phyloP scores from a whole-genome alignment of 2,113 vertebrate genomes.

The Loxodonta africana region DNA sequence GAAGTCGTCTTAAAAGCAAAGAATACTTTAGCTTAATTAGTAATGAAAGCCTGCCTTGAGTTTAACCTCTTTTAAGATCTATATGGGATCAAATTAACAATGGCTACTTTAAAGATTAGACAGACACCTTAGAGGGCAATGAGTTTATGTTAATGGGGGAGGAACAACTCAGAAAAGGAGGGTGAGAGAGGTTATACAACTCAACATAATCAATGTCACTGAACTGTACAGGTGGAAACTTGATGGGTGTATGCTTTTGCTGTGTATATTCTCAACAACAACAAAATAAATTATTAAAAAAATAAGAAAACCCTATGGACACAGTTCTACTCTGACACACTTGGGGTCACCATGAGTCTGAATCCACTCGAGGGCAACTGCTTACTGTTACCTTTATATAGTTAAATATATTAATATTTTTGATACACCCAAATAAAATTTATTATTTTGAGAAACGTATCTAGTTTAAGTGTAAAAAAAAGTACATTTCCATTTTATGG shows the following conservation, averaged over 20 bases:
- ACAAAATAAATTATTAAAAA: neutral
- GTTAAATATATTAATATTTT: neutral
- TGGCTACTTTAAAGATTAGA: no score
- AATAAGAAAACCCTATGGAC: neutral
- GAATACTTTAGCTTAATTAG: no score
- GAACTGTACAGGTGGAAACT: neutral
- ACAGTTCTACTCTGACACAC: neutral
- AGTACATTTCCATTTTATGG: conserved; percentile 33
- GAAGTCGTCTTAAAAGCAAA: no score
- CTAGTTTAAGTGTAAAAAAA: neutral
- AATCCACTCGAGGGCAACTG: neutral
- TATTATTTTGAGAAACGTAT: neutral
- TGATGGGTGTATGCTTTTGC: neutral
- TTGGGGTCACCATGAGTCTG: neutral
- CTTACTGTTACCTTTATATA: neutral
- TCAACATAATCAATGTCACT: neutral
- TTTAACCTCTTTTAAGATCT: no score
- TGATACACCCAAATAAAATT: neutral
- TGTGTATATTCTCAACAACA: neutral
- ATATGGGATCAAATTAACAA: no score
- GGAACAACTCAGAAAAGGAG: no score
- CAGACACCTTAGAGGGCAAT: no score
- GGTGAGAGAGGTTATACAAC: neutral
- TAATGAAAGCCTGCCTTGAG: no score
- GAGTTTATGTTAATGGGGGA: no score